Evolutionary conservation across 2,797 vertebrate species (phyloP).

Genomic region (Neosilurus hyrtlii): DNA sequence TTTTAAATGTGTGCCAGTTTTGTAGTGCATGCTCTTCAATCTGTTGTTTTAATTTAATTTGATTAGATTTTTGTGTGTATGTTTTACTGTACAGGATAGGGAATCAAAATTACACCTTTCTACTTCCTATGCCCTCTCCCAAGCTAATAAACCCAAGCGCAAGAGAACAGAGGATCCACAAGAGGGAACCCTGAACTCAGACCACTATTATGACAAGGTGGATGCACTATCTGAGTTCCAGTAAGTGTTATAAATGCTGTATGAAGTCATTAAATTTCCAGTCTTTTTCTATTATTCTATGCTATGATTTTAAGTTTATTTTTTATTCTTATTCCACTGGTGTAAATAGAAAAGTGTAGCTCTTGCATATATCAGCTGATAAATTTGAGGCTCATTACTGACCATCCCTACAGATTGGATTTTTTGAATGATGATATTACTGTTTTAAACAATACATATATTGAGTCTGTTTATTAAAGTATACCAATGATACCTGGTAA

Average conservation of each 20-base stretch:
- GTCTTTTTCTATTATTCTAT: neutral
- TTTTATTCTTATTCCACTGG: neutral
- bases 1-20: neutral
- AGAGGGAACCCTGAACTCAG: conserved; percentile 37
- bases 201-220: neutral
- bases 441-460: neutral
- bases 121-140: neutral
- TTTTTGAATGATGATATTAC: neutral
- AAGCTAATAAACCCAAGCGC: conserved; percentile 14
- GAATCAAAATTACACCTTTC: neutral
- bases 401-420: neutral
- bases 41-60: neutral
- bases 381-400: neutral
- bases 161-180: conserved; percentile 43
- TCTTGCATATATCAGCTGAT: neutral
- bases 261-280: neutral
- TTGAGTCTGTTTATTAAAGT: neutral
- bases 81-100: conserved; percentile 15
- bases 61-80: neutral
- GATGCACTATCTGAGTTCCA: neutral
- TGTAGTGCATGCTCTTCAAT: neutral
- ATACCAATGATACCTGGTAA: neutral
- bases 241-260: conserved; percentile 29
- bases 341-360: neutral
- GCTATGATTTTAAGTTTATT: neutral